Evolutionary conservation across 2,888 invertebrate species (phyloP).

Genomic region (Mythimna ferrago): DNA sequence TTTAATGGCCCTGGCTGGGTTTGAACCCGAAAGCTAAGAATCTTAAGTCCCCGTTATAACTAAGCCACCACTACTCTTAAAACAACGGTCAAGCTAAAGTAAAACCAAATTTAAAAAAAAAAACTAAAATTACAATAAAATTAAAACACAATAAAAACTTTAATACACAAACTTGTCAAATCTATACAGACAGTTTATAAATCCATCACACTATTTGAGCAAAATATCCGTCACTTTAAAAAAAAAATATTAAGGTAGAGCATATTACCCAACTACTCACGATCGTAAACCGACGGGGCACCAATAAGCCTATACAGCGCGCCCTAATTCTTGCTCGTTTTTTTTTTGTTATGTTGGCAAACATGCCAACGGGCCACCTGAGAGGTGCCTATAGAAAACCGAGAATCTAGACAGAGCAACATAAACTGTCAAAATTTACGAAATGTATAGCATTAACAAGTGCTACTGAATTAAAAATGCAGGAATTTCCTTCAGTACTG

Average conservation of each 20-base stretch:
- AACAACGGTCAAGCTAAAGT: too few relatives aligned
- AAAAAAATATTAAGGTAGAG: slow-evolving; percentile 23
- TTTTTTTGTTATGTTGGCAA: slow-evolving; percentile 38
- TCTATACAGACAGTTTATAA: too few relatives aligned
- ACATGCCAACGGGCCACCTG: slow-evolving; percentile 1
- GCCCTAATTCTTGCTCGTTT: slow-evolving; percentile 8
- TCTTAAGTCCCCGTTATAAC: too few relatives aligned
- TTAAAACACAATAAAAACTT: too few relatives aligned
- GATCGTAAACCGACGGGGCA: slow-evolving; percentile 35
- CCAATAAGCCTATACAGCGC: slow-evolving; percentile 43
- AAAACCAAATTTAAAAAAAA: too few relatives aligned
- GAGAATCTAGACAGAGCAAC: not conserved
- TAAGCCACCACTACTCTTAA: too few relatives aligned
- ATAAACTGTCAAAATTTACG: not conserved
- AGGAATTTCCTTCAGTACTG: too few relatives aligned
- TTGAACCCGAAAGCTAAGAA: too few relatives aligned
- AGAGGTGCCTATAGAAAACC: not conserved
- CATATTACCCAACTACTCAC: slow-evolving; percentile 16
- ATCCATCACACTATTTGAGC: not conserved
- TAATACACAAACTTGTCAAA: not conserved
- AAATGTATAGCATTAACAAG: not conserved
- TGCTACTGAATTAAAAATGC: too few relatives aligned
- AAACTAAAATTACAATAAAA: too few relatives aligned
- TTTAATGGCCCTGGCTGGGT: too few relatives aligned
- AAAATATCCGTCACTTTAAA: not conserved